Evolutionary conservation across 2,797 vertebrate genomes (phyloP).

Genomic region (Bradypodion ventrale): DNA sequence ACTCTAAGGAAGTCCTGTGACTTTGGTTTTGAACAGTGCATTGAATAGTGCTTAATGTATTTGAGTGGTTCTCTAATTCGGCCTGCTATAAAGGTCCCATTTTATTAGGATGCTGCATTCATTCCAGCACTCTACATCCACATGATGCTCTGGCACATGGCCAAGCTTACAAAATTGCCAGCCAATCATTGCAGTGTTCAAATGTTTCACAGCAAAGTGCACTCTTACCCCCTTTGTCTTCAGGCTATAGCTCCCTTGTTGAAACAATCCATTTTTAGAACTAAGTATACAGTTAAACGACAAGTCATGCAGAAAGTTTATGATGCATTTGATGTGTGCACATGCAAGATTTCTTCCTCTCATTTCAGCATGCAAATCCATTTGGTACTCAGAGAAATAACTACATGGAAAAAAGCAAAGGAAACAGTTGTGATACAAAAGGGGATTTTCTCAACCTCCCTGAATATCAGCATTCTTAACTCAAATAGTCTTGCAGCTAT

Average conservation of each 20-base stretch:
- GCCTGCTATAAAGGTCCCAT: constrained; percentile 9
- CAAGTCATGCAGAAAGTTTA: constrained; percentile 53
- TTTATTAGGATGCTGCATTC: constrained; percentile 32
- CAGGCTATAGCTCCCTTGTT: constrained; percentile 47
- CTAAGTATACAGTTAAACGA: constrained; percentile 52
- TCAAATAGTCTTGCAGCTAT: constrained; percentile 52
- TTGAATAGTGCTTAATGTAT: background rate
- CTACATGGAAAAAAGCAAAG: constrained; percentile 48
- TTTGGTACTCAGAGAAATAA: constrained; percentile 53
- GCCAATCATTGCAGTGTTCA: constrained; percentile 45
- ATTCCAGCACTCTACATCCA: constrained; percentile 37
- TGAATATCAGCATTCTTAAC: constrained; percentile 38
- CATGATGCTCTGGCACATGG: constrained; percentile 30
- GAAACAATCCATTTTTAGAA: constrained; percentile 57
- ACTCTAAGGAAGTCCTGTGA: background rate
- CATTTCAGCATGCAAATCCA: constrained; percentile 38
- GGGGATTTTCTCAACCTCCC: constrained; percentile 44
- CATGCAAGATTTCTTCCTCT: constrained; percentile 10
- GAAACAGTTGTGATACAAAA: constrained; percentile 53
- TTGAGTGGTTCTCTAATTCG: constrained; percentile 1
- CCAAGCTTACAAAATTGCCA: constrained; percentile 50
- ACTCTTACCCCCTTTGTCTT: constrained; percentile 45
- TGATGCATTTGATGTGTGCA: constrained; percentile 42
- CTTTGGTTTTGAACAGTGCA: background rate
- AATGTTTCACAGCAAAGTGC: constrained; percentile 59